Conservation (phyloP, 2,113 vertebrate species). For the Heterocephalus glaber region DNA sequence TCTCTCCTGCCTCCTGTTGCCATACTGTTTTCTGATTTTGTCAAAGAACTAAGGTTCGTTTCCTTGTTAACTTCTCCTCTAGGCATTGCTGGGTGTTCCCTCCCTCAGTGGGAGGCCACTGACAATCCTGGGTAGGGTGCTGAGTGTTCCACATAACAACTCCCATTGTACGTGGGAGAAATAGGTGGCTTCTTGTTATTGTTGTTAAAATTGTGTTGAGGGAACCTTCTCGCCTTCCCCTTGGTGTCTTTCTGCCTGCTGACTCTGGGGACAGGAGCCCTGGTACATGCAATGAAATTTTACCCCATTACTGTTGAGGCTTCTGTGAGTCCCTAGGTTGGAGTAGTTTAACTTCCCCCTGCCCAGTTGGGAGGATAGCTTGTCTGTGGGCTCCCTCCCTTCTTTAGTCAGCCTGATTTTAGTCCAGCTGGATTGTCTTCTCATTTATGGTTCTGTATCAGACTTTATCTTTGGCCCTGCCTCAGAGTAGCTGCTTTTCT, state of each 20-base stretch:
- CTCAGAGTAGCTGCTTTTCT: neutral
- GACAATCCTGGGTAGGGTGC: neutral
- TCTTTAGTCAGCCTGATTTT: neutral
- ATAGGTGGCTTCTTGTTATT: neutral
- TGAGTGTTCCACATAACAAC: neutral
- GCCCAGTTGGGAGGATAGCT: neutral
- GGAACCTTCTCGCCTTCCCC: neutral
- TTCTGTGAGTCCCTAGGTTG: neutral
- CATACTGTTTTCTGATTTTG: neutral
- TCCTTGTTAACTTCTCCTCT: neutral
- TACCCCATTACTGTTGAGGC: neutral
- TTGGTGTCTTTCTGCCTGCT: neutral
- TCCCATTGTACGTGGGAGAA: neutral
- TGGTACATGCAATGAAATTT: neutral
- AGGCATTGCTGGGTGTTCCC: neutral
- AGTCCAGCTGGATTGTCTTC: neutral
- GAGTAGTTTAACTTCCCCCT: neutral
- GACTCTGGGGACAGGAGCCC: neutral
- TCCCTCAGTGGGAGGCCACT: neutral
- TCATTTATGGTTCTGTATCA: no score
- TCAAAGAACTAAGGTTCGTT: neutral
- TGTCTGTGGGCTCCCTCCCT: neutral
- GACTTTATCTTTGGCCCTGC: neutral
- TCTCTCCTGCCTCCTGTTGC: neutral
- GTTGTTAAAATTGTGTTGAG: neutral